Evolutionary conservation across 1,140 invertebrate species (phyloP).

Genomic region (Drosophila dunni): DNA sequence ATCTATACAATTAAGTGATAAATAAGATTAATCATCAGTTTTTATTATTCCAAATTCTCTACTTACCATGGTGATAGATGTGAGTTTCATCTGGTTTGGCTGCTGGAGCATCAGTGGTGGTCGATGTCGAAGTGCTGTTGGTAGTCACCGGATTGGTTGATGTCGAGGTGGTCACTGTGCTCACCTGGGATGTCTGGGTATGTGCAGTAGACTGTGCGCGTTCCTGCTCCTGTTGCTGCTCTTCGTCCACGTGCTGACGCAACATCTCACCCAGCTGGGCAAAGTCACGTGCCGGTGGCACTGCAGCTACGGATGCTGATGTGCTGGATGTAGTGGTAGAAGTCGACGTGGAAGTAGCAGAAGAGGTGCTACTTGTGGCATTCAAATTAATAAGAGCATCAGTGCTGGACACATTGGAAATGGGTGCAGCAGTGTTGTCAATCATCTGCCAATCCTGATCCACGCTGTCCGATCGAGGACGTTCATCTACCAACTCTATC

Average conservation of each 20-base stretch:
- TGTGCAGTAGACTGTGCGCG: slow-evolving; percentile 59
- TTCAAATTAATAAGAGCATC: slow-evolving; percentile 66
- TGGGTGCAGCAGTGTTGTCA: slow-evolving; percentile 49
- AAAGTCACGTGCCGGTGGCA: slow-evolving; percentile 47
- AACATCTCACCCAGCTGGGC: slow-evolving; percentile 56
- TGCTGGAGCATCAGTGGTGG: slow-evolving; percentile 26
- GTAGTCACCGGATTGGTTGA: slow-evolving; percentile 60
- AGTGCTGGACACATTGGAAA: slow-evolving; percentile 37
- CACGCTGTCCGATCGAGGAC: slow-evolving; percentile 63
- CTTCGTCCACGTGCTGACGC: slow-evolving; percentile 65
- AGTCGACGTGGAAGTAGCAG: background rate
- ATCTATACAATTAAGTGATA: slow-evolving; percentile 73
- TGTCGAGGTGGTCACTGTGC: slow-evolving; percentile 62
- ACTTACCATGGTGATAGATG: slow-evolving; percentile 69
- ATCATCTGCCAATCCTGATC: slow-evolving; percentile 77
- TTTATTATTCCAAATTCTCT: too few species aligned
- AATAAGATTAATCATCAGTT: background rate
- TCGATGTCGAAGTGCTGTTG: slow-evolving; percentile 61
- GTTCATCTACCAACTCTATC: background rate
- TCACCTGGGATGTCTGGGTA: slow-evolving; percentile 65
- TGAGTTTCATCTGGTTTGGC: slow-evolving; percentile 56
- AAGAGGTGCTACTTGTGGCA: background rate
- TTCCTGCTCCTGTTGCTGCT: slow-evolving; percentile 63
- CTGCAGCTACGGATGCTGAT: slow-evolving; percentile 22
- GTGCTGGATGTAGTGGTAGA: background rate